These are phyloP conservation scores for Drosophila picticornis DNA, from an alignment of 2,888 invertebrate species.

Conservation along the genomic window DNA sequence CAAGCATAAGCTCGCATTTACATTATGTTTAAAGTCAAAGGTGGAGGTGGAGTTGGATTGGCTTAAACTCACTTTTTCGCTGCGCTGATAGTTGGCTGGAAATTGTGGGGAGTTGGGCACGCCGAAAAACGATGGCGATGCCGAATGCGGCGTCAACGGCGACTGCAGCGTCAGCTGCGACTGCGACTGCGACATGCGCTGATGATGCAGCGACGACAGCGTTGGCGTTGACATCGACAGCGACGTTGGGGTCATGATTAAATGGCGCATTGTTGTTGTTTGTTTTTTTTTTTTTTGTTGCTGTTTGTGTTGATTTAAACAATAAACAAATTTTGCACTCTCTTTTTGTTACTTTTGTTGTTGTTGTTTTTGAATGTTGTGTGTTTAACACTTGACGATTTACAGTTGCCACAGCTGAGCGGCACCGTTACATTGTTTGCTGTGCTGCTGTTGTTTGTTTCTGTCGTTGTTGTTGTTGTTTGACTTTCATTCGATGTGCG, in stretches of 20 bases:
- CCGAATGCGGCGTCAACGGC: constrained; percentile 61
- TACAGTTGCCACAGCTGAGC: constrained; percentile 38
- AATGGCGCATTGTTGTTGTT: constrained; percentile 69
- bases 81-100: constrained; percentile 81
- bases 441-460: neutral
- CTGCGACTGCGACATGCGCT: constrained; percentile 64
- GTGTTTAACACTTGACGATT: constrained; percentile 38
- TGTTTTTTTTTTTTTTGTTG: constrained; percentile 25
- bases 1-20: neutral
- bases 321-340: constrained; percentile 57
- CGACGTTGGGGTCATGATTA: constrained; percentile 78
- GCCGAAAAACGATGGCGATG: constrained; percentile 67
- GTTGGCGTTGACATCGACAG: constrained; percentile 73
- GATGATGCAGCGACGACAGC: constrained; percentile 71
- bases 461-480: constrained; percentile 22
- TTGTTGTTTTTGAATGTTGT: constrained; percentile 7
- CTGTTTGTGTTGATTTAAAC: constrained; percentile 37
- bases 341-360: constrained; percentile 20
- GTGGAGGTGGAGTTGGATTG: constrained; percentile 2
- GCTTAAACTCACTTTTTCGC: constrained; percentile 82
- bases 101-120: constrained; percentile 70
- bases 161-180: constrained; percentile 41
- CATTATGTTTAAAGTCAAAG: constrained; percentile 1
- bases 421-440: constrained; percentile 62
- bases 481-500: constrained; percentile 61